These are phyloP conservation scores for Conops quadrifasciatus DNA, from an alignment of 2,888 invertebrate species.

Conservation along the genomic window DNA sequence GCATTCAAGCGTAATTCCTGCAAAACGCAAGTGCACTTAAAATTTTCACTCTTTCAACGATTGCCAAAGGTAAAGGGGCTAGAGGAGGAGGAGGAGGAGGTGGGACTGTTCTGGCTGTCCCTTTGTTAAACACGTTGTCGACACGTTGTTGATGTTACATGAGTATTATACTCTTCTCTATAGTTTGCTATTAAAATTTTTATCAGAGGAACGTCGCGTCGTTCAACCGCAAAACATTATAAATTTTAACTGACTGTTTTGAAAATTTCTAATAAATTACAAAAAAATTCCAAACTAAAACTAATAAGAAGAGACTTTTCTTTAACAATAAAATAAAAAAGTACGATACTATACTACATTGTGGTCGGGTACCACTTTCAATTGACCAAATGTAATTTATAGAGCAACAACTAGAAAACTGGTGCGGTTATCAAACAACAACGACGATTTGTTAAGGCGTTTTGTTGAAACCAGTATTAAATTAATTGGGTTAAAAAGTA, in stretches of 20 bases:
- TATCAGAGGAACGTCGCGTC: no score
- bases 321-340: no score
- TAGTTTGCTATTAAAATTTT: no score
- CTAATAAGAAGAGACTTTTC: no score
- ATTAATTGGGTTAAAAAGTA: slow-evolving; percentile 5
- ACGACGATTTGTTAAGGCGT: not conserved
- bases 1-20: not conserved
- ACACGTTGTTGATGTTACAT: not conserved
- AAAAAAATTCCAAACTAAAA: no score
- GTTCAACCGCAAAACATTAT: not conserved
- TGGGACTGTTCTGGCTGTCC: no score
- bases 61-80: no score
- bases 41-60: not conserved
- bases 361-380: no score
- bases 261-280: no score
- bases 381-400: not conserved
- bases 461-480: not conserved
- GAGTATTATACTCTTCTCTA: not conserved
- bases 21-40: not conserved
- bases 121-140: no score
- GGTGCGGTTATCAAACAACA: not conserved
- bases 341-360: no score
- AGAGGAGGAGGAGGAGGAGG: no score
- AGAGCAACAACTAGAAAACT: not conserved
- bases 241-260: not conserved